Evolutionary conservation across 2,797 vertebrate species (phyloP), one percentile per base, ranked within the genome.

Genomic region (Bothrops alternatus): DNA sequence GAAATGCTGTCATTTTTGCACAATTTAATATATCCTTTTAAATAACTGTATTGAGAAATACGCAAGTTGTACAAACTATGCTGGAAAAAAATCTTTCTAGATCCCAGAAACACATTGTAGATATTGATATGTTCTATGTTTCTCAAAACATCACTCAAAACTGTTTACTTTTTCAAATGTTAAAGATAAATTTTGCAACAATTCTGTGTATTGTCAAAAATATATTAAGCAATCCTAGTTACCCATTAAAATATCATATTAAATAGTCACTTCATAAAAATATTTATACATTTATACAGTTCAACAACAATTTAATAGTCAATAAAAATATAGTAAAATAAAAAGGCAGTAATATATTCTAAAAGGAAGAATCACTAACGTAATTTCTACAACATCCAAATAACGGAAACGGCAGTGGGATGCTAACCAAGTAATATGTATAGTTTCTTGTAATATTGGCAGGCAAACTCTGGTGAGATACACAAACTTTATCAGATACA

Each of bases 391-490:
- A 90, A 87, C 53, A 56, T 28, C 2, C 1, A 13, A 82, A 1
- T 10, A 88, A 89, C 0, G 0, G 0, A 26, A 87, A 89, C 86
- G 69, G 11, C 20, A 87, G 1, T 5, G 14, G 10, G 56, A 25
- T 32, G 47, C 14, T 65, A 87, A 26, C 1, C 32, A 87, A 8
- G 0, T 26, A 2, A 0, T 65, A 65, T 8, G 10, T 0, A 0
- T 0, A 0, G 7, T 0, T 28, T 2, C 60, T 2, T 0, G 37
- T 0, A 0, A 60, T 53, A 82, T 18, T 61, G 78, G 4, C 1
- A 7, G 18, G 69, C 37, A 82, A 82, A 82, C 73, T 23, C 73
- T 82, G 37, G 2, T 47, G 23, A 63, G 16, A 14, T 25, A 61
- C 6, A 85, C 8, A 58, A 61, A 82, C 56, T 73, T 47, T 88